Evolutionary conservation across 2,888 invertebrate genomes (phyloP).

Genomic region (Kryphioiulus occultus): DNA sequence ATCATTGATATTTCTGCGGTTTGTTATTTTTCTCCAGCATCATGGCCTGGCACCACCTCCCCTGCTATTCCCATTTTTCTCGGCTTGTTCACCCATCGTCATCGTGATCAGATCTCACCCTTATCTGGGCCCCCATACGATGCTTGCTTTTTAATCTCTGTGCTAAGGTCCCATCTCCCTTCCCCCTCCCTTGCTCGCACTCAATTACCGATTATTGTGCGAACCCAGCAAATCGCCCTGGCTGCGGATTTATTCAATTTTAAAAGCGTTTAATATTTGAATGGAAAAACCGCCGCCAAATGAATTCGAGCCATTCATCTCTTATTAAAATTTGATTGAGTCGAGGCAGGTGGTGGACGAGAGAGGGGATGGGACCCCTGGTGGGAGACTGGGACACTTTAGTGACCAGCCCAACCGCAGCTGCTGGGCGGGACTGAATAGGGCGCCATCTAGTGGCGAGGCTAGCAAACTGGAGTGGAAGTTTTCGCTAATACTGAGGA

Average conservation of each 20-base stretch:
- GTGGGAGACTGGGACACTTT: background rate
- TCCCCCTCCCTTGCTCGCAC: background rate
- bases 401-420: background rate
- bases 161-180: background rate
- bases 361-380: conserved; percentile 31
- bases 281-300: conserved; percentile 44
- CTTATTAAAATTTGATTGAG: conserved; percentile 46
- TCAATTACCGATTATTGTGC: conserved; percentile 40
- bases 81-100: background rate
- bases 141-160: background rate
- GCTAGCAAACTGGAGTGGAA: background rate
- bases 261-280: conserved; percentile 47
- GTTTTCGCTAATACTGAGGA: too few species aligned
- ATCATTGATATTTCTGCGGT: conserved; percentile 6
- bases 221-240: conserved; percentile 36
- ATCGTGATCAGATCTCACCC: background rate
- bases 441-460: background rate
- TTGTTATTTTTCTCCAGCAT: background rate
- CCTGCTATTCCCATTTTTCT: background rate
- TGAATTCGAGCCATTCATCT: conserved; percentile 40
- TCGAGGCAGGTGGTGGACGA: conserved; percentile 12
- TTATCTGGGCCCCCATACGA: background rate
- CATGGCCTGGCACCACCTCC: background rate
- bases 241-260: conserved; percentile 41
- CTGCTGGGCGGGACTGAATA: background rate